phyloP scores from a whole-genome alignment of 2,888 invertebrate genomes.

The Harpalus rufipes region DNA sequence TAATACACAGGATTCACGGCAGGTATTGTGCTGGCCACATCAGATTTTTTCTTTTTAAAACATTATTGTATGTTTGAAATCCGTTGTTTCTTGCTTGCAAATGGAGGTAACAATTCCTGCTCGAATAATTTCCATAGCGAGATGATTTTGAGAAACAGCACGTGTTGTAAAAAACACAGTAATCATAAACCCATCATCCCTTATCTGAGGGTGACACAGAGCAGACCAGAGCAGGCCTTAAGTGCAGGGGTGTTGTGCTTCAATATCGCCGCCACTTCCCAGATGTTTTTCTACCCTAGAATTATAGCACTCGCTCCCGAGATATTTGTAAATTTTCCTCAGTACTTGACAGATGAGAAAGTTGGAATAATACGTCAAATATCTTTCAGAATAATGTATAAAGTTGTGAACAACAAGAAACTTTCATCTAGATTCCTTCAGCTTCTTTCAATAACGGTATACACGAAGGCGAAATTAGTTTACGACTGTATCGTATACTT shows the following conservation, averaged over 20 bases:
- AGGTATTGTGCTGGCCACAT: too few relatives aligned
- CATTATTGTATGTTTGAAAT: too few relatives aligned
- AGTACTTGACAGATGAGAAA: constrained; percentile 2
- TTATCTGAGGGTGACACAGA: constrained; percentile 1
- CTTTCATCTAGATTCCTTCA: neutral
- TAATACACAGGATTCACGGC: too few relatives aligned
- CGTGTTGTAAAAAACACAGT: neutral
- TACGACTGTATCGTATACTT: too few relatives aligned
- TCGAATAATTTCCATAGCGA: too few relatives aligned
- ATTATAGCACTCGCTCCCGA: neutral
- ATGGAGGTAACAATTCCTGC: too few relatives aligned
- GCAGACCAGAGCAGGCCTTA: neutral
- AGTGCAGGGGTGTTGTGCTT: neutral
- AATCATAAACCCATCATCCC: neutral
- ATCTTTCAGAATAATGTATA: constrained; percentile 6
- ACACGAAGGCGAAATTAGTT: too few relatives aligned
- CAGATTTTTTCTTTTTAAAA: too few relatives aligned
- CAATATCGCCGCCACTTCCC: neutral
- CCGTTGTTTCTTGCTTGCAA: too few relatives aligned
- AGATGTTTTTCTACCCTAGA: neutral
- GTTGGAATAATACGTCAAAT: constrained; percentile 6
- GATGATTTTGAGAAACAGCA: neutral
- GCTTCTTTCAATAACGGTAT: neutral
- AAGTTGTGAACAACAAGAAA: neutral
- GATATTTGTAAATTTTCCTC: neutral